Evolutionary conservation across 2,113 vertebrate species (phyloP).

Genomic region (Uropsilus gracilis): DNA sequence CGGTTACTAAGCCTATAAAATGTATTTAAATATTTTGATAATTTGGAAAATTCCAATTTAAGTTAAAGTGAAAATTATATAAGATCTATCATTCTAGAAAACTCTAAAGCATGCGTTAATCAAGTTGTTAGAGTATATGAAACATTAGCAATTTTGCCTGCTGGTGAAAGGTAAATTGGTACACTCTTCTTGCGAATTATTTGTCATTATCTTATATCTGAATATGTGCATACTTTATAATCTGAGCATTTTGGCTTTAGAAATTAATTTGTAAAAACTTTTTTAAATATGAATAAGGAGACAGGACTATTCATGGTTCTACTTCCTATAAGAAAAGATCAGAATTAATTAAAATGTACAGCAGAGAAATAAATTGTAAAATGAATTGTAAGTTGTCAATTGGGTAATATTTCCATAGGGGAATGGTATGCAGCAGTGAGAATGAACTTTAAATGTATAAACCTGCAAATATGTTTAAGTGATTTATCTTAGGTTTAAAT

Average conservation of each 20-base stretch:
- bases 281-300: neutral
- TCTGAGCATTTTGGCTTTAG: neutral
- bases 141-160: neutral
- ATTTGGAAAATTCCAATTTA: neutral
- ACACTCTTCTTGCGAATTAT: neutral
- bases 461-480: constrained; percentile 31
- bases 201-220: neutral
- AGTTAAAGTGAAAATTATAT: neutral
- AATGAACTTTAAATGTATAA: neutral
- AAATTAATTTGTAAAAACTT: neutral
- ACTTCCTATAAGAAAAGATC: neutral
- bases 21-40: neutral
- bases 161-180: neutral
- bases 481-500: neutral
- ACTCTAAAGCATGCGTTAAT: neutral
- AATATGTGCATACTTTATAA: neutral
- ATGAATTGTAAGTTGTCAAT: neutral
- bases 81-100: neutral
- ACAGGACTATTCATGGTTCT: neutral
- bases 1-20: neutral
- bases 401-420: neutral
- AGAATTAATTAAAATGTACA: neutral
- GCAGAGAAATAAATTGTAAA: neutral
- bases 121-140: neutral
- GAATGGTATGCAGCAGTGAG: neutral